Base-by-base conservation (phyloP, 2,888 invertebrate species). In the Dynastes tityus region DNA sequence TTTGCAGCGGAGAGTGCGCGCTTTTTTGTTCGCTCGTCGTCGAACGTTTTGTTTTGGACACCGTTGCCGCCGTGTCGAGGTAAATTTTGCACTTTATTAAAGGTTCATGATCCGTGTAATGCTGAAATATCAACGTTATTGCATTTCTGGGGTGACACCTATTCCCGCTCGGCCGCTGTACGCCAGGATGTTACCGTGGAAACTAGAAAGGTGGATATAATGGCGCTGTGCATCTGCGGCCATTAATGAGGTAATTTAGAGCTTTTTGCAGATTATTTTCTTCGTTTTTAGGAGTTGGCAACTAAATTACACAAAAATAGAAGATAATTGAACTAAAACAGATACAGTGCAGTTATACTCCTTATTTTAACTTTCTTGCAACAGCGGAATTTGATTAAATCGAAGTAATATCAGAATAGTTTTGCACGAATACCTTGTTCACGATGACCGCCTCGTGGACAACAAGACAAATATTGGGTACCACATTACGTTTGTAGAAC, bases 31-130 rank as follows among this genome's bases (percentile, higher is more conserved):
- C 37, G 27, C 22, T 29, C 32, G 58, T 32, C 40, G n/a, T 58
- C 27, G 27, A n/a, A 40, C 65, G 65, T 45, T 65, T 40, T 65
- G 65, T 65, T 65, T 65, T 65, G 3, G 65, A 40, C 65, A 16
- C 2, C 22, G 65, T 11, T 29, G 61, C 16, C 45, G 45, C 67
- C 49, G 27, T 27, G 53, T 32, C 13, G 71, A 58, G 55, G 71
- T 71, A 49, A 71, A 71, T 71, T 71, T 71, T 16, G 71, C 40
- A 71, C 58, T 16, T 71, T 71, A 71, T 71, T 71, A 71, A 40
- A 71, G 37, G 55, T 71, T 71, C 71, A 71, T 58, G 37, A 55
- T 58, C 55, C 71, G 71, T 22, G 71, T 58, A 71, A 71, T 71
- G 16, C 40, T 40, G 71, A 71, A 71, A 71, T 71, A 55, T 55